Conservation (phyloP, 2,888 invertebrate genomes). For the Timema podura region DNA sequence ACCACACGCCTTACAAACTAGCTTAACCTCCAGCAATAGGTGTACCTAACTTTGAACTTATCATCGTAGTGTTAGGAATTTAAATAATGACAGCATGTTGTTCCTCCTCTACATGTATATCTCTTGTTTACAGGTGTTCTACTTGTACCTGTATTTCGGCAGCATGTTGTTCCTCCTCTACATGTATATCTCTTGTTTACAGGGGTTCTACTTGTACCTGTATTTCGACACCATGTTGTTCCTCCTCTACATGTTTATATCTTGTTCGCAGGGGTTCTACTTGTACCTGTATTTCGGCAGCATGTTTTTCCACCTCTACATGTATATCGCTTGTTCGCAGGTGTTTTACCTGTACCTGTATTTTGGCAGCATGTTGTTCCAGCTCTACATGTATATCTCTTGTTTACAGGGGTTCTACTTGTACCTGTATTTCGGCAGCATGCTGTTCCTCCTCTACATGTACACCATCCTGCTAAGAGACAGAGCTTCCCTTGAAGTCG, state of each 20-base stretch:
- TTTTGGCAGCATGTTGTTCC: constrained; percentile 79
- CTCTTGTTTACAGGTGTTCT: constrained; percentile 64
- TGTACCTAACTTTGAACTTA: no score
- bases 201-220: constrained; percentile 77
- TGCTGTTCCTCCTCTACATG: constrained; percentile 79
- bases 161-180: constrained; percentile 81
- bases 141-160: constrained; percentile 80
- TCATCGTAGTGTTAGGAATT: no score
- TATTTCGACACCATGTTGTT: constrained; percentile 85
- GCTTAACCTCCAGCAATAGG: no score
- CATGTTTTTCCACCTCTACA: constrained; percentile 59
- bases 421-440: constrained; percentile 82
- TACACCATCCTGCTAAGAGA: constrained; percentile 69
- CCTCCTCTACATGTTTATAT: constrained; percentile 68
- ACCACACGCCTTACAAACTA: no score
- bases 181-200: constrained; percentile 56
- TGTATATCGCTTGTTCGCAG: constrained; percentile 40
- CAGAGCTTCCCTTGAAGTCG: constrained; percentile 34
- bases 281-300: constrained; percentile 82
- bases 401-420: constrained; percentile 65
- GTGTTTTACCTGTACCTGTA: constrained; percentile 82
- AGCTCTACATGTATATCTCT: constrained; percentile 68
- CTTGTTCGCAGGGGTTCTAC: constrained; percentile 76
- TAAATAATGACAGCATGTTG: constrained; percentile 68
- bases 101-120: no score